phyloP scores from a whole-genome alignment of 2,797 vertebrate species.

The Hydrophis major region DNA sequence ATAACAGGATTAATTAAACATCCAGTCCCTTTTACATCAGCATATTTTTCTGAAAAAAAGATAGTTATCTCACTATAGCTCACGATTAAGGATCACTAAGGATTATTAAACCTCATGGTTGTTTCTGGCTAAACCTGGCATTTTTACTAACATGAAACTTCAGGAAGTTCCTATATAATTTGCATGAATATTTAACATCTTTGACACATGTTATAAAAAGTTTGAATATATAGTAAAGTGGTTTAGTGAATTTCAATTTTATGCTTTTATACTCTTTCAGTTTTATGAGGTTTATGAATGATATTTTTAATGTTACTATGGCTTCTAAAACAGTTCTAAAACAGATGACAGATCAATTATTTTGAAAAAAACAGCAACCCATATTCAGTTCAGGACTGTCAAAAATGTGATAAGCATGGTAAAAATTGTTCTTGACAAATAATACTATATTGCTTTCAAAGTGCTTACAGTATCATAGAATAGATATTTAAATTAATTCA shows the following conservation, averaged over 20 bases:
- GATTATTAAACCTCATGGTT: background rate
- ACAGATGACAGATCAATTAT: background rate
- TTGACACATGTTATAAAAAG: background rate
- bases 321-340: background rate
- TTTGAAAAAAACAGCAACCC: background rate
- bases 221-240: background rate
- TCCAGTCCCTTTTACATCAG: background rate
- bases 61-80: background rate
- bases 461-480: background rate
- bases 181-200: background rate
- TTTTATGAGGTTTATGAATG: background rate
- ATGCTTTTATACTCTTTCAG: background rate
- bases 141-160: background rate
- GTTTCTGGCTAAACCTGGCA: background rate
- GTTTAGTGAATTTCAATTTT: background rate
- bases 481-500: background rate
- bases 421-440: background rate
- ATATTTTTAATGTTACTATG: background rate
- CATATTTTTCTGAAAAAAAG: background rate
- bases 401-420: background rate
- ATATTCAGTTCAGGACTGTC: background rate
- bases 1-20: background rate
- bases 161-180: background rate
- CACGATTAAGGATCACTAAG: background rate
- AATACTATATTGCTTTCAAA: background rate